These are phyloP conservation scores for Brachyopa scutellaris DNA, from an alignment of 2,888 invertebrate genomes.

Conservation along the genomic window DNA sequence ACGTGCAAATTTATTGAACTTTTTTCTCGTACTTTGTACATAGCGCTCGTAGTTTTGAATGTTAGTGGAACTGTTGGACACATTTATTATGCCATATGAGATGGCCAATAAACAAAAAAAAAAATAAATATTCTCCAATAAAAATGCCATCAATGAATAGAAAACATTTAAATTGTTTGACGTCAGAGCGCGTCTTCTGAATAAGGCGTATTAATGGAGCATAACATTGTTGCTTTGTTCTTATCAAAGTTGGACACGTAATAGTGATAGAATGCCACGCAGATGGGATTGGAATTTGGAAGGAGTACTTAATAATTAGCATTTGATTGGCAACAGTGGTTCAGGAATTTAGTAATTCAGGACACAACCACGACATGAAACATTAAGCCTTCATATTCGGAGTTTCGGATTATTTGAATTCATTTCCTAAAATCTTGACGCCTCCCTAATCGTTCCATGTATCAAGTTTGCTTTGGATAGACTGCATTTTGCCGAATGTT, in stretches of 20 bases:
- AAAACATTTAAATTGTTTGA: slow-evolving; percentile 53
- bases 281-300: neutral
- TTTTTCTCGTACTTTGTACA: slow-evolving; percentile 12
- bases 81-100: slow-evolving; percentile 45
- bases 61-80: slow-evolving; percentile 26
- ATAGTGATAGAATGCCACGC: slow-evolving; percentile 16
- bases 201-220: slow-evolving; percentile 34
- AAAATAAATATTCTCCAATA: slow-evolving; percentile 29
- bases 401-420: too few species aligned
- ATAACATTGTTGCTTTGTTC: neutral
- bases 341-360: too few species aligned
- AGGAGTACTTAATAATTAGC: too few species aligned
- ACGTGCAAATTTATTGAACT: slow-evolving; percentile 50
- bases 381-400: too few species aligned
- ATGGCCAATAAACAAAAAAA: slow-evolving; percentile 11
- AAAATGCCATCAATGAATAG: slow-evolving; percentile 40
- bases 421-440: too few species aligned
- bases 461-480: too few species aligned
- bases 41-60: neutral
- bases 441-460: too few species aligned
- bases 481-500: too few species aligned
- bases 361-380: too few species aligned
- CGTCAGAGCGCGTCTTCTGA: slow-evolving; percentile 44
- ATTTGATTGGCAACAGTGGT: too few species aligned
- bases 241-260: neutral